A percentile compares a stretch with the other conserved stretches of the same genome.
Conservation (phyloP, 1,140 invertebrate genomes). For the Gonioctena quinquepunctata region DNA sequence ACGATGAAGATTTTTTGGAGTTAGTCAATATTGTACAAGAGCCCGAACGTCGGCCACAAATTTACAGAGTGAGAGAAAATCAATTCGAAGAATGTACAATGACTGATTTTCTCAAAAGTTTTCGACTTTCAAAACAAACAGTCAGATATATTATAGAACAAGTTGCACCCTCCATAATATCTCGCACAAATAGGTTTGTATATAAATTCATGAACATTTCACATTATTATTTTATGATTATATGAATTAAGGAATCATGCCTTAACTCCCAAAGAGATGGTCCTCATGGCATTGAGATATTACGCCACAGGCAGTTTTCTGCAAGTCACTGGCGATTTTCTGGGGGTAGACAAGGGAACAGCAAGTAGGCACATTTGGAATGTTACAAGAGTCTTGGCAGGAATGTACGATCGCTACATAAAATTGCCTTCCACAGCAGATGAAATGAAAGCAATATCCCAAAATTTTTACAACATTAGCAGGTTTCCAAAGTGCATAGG, state of each 20-base stretch:
- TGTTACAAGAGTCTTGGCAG: constrained; percentile 11
- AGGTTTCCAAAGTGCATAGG: constrained; percentile 47
- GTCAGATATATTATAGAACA: neutral
- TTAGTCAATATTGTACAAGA: no score
- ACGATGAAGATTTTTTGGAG: no score
- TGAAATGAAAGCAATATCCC: constrained; percentile 28
- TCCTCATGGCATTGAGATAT: constrained; percentile 15
- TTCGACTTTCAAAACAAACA: neutral
- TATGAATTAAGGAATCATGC: constrained; percentile 25
- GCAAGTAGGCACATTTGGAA: constrained; percentile 6
- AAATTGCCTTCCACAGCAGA: constrained; percentile 32
- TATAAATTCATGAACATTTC: neutral
- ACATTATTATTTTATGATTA: neutral
- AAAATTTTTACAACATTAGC: constrained; percentile 38
- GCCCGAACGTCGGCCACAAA: no score
- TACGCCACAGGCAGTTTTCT: constrained; percentile 16
- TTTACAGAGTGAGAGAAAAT: neutral
- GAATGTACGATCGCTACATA: constrained; percentile 22
- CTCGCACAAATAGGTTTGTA: neutral
- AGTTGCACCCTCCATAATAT: neutral
- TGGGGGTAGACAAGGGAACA: constrained; percentile 21
- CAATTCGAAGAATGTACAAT: neutral
- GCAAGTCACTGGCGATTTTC: constrained; percentile 17
- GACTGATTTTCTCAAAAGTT: neutral
- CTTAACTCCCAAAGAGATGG: neutral